Evolutionary conservation across 92 coral and sea anemone species (phyloP).

Genomic region (Epizoanthus rinbou): DNA sequence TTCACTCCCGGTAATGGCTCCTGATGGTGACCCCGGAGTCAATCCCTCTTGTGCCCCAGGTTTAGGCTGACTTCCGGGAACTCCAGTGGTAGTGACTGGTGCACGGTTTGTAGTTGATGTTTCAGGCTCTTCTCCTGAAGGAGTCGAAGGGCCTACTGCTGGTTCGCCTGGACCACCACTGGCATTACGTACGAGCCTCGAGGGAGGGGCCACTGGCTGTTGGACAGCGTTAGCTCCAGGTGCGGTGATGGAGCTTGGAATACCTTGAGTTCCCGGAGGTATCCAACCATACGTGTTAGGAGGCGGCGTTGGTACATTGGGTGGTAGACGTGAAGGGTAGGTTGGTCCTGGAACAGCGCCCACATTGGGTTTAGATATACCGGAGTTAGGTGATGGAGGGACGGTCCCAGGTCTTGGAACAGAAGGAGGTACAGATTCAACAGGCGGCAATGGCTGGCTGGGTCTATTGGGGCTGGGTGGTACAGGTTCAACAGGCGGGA

Average conservation of each 20-base stretch:
- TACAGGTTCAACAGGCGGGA: too few relatives aligned
- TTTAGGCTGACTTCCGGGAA: not conserved
- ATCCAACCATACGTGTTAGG: conserved; percentile 8
- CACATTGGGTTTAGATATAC: not conserved
- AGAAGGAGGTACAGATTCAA: too few relatives aligned
- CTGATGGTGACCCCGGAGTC: not conserved
- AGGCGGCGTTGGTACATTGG: not conserved
- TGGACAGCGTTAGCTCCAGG: not conserved
- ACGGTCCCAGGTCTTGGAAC: not conserved
- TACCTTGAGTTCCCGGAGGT: not conserved
- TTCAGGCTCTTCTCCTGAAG: conserved; percentile 40
- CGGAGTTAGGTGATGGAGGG: too few relatives aligned
- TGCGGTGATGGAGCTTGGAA: not conserved
- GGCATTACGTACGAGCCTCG: conserved; percentile 32
- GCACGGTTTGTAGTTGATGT: not conserved
- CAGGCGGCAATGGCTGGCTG: too few relatives aligned
- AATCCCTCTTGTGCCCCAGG: not conserved
- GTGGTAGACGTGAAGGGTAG: not conserved
- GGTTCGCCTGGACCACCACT: conserved; percentile 41
- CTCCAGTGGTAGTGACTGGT: too few relatives aligned
- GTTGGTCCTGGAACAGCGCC: conserved; percentile 4
- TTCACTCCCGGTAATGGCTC: not conserved
- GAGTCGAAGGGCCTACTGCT: conserved; percentile 17
- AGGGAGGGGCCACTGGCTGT: conserved; percentile 15
- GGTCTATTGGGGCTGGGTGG: too few relatives aligned